phyloP scores from a whole-genome alignment of 2,113 vertebrate genomes.

The Aphyosemion australe region DNA sequence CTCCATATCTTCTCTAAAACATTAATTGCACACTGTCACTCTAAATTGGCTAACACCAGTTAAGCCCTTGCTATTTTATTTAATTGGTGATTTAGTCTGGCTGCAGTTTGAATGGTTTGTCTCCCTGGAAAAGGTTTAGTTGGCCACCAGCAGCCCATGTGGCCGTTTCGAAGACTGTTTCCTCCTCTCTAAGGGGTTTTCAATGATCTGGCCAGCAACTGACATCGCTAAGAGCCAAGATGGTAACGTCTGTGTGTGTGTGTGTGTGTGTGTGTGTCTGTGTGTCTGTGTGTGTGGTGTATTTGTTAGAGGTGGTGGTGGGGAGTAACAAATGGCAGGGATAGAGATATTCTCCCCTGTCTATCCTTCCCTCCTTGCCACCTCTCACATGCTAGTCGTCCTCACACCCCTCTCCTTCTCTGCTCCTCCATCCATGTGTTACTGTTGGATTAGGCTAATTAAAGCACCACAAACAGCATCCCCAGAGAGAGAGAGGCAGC shows the following conservation, averaged over 20 bases:
- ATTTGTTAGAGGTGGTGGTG: conserved; percentile 6
- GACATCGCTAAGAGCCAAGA: conserved; percentile 50
- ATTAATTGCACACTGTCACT: conserved; percentile 51
- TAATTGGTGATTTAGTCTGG: conserved; percentile 66
- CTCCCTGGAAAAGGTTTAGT: conserved; percentile 52
- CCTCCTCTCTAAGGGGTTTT: conserved; percentile 50
- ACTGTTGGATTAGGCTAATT: conserved; percentile 76
- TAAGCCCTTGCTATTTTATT: conserved; percentile 59
- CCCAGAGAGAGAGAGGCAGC: conserved; percentile 46
- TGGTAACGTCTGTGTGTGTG: conserved; percentile 16
- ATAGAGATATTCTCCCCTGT: conserved; percentile 46
- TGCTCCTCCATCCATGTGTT: conserved; percentile 62
- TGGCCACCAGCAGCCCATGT: conserved; percentile 50
- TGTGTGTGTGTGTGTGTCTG: neutral
- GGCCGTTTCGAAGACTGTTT: conserved; percentile 54
- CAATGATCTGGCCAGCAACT: conserved; percentile 49
- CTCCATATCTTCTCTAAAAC: conserved; percentile 41
- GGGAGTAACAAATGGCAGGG: conserved; percentile 42
- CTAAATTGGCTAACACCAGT: conserved; percentile 60
- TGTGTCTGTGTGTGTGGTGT: conserved; percentile 11
- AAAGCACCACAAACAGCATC: conserved; percentile 65
- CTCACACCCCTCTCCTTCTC: conserved; percentile 40
- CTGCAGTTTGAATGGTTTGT: conserved; percentile 37
- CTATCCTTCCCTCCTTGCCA: conserved; percentile 32
- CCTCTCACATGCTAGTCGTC: conserved; percentile 31